phyloP scores from a whole-genome alignment of 1,140 invertebrate species.

The Drosophila rhopaloa region DNA sequence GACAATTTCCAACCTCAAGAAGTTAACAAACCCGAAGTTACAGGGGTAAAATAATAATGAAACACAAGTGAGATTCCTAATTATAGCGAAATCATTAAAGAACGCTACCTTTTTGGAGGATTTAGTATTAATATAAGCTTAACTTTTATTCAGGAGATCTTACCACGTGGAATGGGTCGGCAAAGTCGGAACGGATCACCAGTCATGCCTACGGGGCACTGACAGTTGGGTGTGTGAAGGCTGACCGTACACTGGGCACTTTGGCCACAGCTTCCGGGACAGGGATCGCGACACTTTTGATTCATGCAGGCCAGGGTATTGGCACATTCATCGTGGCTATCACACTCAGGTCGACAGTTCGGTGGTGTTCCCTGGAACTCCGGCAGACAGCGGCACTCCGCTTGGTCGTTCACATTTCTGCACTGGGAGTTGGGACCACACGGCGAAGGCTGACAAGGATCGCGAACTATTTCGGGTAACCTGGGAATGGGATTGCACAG shows the following conservation, averaged over 20 bases:
- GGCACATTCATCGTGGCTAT: constrained; percentile 88
- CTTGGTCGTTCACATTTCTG: constrained; percentile 86
- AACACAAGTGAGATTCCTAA: no score
- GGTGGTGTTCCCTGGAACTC: constrained; percentile 88
- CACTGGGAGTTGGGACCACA: constrained; percentile 92
- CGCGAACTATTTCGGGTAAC: constrained; percentile 26
- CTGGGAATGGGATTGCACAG: constrained; percentile 89
- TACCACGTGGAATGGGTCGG: constrained; percentile 84
- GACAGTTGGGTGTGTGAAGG: constrained; percentile 90
- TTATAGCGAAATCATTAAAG: no score
- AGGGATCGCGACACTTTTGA: constrained; percentile 90
- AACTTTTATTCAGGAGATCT: constrained; percentile 19
- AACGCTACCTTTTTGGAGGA: no score
- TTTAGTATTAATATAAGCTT: background rate
- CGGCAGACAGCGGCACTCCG: constrained; percentile 87
- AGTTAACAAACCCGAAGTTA: no score
- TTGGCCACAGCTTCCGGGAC: constrained; percentile 90
- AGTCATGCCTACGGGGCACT: constrained; percentile 88
- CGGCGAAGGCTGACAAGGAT: constrained; percentile 90
- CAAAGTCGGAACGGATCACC: constrained; percentile 90
- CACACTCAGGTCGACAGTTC: constrained; percentile 89
- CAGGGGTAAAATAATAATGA: no score
- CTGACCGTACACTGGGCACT: constrained; percentile 90
- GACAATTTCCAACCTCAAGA: no score
- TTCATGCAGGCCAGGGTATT: constrained; percentile 87